Conservation (phyloP, 2,888 invertebrate species). For the Andrena flavipes region DNA sequence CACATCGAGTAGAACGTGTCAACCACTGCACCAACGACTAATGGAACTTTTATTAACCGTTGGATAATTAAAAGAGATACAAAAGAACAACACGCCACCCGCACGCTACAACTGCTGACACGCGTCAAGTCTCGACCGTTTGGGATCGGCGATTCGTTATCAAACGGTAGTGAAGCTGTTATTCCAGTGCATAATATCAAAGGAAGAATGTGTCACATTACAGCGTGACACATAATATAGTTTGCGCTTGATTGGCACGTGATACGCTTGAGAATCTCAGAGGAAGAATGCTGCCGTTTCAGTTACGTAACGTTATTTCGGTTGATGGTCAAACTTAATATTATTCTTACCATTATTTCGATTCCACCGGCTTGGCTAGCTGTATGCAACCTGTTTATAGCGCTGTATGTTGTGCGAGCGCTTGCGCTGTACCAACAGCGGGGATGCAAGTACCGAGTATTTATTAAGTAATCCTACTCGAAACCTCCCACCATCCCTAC, state of each 20-base stretch:
- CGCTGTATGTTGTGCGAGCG: not conserved
- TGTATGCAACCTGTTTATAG: not conserved
- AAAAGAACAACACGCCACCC: too few relatives aligned
- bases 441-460: slow-evolving; percentile 10
- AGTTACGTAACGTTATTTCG: slow-evolving; percentile 3
- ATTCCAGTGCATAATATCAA: not conserved
- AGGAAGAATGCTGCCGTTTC: not conserved
- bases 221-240: too few relatives aligned
- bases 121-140: not conserved
- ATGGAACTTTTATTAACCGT: not conserved
- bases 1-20: slow-evolving; percentile 11
- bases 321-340: not conserved
- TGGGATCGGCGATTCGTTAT: not conserved
- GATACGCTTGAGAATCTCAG: slow-evolving; percentile 2
- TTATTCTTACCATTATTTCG: slow-evolving; percentile 45
- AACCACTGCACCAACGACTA: slow-evolving; percentile 14
- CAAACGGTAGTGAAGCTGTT: not conserved
- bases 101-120: too few relatives aligned
- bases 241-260: not conserved
- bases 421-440: not conserved
- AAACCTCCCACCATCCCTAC: slow-evolving; percentile 53
- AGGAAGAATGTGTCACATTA: not conserved
- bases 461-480: slow-evolving; percentile 42
- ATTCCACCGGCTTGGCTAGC: not conserved
- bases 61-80: not conserved